phyloP scores from a whole-genome alignment of 2,888 invertebrate genomes.

The Caenorhabditis imperialis region DNA sequence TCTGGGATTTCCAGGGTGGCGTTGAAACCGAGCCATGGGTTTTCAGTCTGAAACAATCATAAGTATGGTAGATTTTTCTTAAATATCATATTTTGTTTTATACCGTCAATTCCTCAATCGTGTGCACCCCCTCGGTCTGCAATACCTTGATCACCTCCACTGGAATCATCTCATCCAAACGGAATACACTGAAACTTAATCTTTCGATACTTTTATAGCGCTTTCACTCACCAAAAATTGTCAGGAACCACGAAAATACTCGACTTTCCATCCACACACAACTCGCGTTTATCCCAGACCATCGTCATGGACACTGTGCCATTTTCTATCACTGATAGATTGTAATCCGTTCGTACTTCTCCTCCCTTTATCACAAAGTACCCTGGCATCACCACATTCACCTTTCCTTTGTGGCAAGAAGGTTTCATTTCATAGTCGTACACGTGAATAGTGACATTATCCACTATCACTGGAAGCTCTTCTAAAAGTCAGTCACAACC shows the following conservation, averaged over 20 bases:
- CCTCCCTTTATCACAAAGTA: conserved; percentile 50
- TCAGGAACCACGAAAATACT: no score
- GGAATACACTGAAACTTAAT: no score
- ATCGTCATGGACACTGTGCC: conserved; percentile 34
- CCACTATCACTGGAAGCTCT: conserved; percentile 40
- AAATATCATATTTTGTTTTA: conserved; percentile 62
- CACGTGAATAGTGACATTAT: conserved; percentile 46
- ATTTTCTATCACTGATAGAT: conserved; percentile 41
- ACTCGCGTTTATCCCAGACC: conserved; percentile 21
- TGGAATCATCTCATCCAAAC: no score
- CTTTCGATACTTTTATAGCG: no score
- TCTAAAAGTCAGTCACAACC: conserved; percentile 6
- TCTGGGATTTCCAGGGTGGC: background rate
- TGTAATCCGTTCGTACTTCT: background rate
- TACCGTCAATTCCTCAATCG: conserved; percentile 67
- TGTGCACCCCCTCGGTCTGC: no score
- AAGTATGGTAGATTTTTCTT: conserved; percentile 67
- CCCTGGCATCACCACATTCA: conserved; percentile 54
- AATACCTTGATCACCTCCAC: no score
- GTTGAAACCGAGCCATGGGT: no score
- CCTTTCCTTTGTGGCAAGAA: conserved; percentile 47
- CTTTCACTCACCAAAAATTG: no score
- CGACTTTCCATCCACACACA: conserved; percentile 45
- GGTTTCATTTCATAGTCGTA: conserved; percentile 52
- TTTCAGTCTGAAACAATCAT: conserved; percentile 62